Evolutionary conservation across 2,113 vertebrate species (phyloP), one percentile per base, ranked within the genome.

Genomic region (Pseudorectes ferrugineus): DNA sequence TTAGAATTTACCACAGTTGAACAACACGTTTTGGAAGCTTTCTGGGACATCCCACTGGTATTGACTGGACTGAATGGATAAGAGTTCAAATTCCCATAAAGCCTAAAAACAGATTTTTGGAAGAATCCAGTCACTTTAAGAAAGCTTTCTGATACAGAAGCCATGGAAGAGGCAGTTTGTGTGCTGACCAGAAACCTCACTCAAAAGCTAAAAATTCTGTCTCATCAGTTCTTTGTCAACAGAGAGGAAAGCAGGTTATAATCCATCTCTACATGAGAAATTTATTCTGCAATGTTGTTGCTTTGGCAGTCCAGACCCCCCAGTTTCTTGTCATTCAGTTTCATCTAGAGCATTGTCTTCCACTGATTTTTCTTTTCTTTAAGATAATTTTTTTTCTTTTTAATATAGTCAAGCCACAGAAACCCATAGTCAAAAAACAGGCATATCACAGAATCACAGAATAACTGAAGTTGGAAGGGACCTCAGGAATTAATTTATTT

Each of bases 341-440:
- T 54, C 19, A 49, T 52, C 65, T 43, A 43, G 14, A 62, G 5
- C 19, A 57, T 36, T 58, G 4, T 19, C 43, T 73, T 70, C 40
- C 51, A 73, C 4, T n/a, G n/a, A 35, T 45, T 62, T 42, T 84
- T 68, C 25, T 73, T 21, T 79, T 72, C 15, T 68, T 76, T 80
- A 76, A 68, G 24, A 68, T 3, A 48, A 3, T 3, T 40, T 52
- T 42, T 10, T 51, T 63, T 25, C 7, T 49, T 67, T 73, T 66
- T 45, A n/a, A n/a, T 33, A 17, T 28, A 31, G 19, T 49, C 22
- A 58, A 49, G 9, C 4, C 43, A 48, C 14, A 49, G 61, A 88
- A 68, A 48, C 5, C 14, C 0, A 0, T 40, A 26, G 9, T 58
- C 20, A 74, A 62, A 36, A 48, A 17, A 3, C 1, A 22, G 2